These are phyloP conservation scores for Neodiprion pinetum DNA, from an alignment of 1,140 invertebrate genomes.

Conservation along the genomic window DNA sequence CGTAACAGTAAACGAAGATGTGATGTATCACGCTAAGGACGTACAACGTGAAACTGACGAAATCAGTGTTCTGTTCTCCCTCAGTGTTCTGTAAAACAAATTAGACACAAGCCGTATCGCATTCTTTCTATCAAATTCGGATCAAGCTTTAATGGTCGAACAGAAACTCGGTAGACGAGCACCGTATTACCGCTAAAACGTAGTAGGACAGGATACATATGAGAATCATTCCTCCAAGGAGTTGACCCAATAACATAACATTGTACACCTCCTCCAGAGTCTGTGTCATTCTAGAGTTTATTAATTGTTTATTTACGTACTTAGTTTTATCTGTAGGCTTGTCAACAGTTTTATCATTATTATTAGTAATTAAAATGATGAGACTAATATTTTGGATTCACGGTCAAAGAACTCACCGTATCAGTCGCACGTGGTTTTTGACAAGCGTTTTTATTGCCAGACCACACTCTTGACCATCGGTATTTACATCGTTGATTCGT, in stretches of 20 bases:
- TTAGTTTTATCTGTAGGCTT: too few species aligned
- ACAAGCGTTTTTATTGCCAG: neutral
- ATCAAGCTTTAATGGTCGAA: too few species aligned
- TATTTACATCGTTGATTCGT: conserved; percentile 26
- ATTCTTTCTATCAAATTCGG: neutral
- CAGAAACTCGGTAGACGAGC: too few species aligned
- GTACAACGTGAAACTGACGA: too few species aligned
- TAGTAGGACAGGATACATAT: conserved; percentile 50
- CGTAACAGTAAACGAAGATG: too few species aligned
- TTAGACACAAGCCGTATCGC: neutral
- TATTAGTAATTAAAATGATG: neutral
- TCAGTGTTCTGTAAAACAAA: neutral
- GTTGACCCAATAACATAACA: conserved; percentile 39
- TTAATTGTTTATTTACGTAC: neutral
- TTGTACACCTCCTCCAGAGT: too few species aligned
- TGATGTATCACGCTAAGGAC: neutral
- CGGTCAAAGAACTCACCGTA: neutral
- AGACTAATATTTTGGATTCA: neutral
- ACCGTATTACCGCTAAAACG: conserved; percentile 39
- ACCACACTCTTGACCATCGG: conserved; percentile 3
- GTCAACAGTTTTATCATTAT: too few species aligned
- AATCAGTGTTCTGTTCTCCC: too few species aligned
- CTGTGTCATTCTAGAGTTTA: neutral
- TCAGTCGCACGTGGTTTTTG: neutral
- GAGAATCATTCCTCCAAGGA: conserved; percentile 43